Base-by-base conservation (phyloP, 2,113 vertebrate species). In the Glaucidium brasilianum region DNA sequence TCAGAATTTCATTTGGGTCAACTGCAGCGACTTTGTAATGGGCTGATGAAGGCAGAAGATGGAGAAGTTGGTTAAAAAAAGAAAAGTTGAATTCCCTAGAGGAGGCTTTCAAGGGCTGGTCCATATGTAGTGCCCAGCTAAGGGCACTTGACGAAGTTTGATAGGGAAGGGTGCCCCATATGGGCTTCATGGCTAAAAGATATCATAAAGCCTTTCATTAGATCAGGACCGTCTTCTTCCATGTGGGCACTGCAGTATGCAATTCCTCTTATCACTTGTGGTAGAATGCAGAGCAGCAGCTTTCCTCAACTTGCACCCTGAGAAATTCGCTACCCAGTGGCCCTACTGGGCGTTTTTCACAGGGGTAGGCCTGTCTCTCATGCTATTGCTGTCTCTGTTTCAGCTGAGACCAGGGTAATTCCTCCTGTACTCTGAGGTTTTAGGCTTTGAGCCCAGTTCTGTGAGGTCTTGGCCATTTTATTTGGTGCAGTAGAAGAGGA, bases 321-420 rank as follows among this genome's bases (percentile, higher is more conserved):
- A 53, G 47, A 47, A 77, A 68, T 53, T 58, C 47, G 34, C 11
- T 62, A 29, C 29, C 32, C 56, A 14, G 35, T 0, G 3, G 23
- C 22, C 22, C 30, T 16, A 4, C 5, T 49, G 30, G 14, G 11
- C 2, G 1, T 5, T 53, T 77, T n/a, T 72, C 49, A 15, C 34
- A 22, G 50, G 32, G n/a, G 32, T 12, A 25, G 37, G 11, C 39
- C 50, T 58, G 58, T 67, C 21, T 22, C 25, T 67, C 5, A 3
- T 22, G 39, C 5, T 0, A 0, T n/a, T 62, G 35, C 64, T 47
- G 21, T 30, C 22, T 55, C 52, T 62, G 0, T 56, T 72, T 76
- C 0, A 3, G 12, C 34, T 37, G 53, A 68, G 35, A n/a, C n/a
- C 41, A 18, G 49, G 37, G 4, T 63, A 26, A 52, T 47, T 88